Conservation (phyloP, 2,797 vertebrate species). For the Rhincodon typus region DNA sequence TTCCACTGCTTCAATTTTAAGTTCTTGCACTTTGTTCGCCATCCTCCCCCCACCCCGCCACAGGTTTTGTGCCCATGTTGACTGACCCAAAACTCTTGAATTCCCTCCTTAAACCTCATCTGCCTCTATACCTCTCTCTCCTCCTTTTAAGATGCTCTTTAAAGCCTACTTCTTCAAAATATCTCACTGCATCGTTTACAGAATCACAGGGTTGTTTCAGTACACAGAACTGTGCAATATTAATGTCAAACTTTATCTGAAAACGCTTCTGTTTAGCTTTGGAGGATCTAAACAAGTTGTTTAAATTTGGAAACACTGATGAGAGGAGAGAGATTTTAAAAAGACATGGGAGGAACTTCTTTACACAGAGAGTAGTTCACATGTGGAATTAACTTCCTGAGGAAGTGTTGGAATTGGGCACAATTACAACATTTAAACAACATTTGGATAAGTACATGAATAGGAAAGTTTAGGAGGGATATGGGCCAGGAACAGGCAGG, state of each 20-base stretch:
- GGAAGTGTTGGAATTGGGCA: too few relatives aligned
- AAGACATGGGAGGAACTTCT: too few relatives aligned
- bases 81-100: background rate
- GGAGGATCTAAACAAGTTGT: background rate
- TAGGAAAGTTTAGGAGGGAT: too few relatives aligned
- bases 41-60: background rate
- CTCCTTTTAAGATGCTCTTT: background rate
- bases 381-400: too few relatives aligned
- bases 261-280: background rate
- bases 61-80: background rate
- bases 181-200: background rate
- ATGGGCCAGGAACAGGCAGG: too few relatives aligned
- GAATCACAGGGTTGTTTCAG: too few relatives aligned
- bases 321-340: background rate
- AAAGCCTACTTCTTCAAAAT: background rate
- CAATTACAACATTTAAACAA: too few relatives aligned
- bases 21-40: background rate
- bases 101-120: background rate
- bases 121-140: background rate
- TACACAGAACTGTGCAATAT: too few relatives aligned
- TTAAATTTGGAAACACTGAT: background rate
- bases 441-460: too few relatives aligned
- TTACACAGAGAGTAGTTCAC: too few relatives aligned
- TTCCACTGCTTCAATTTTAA: background rate
- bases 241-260: background rate